phyloP scores from a whole-genome alignment of 2,888 invertebrate species.

The Cataglyphis cursor region DNA sequence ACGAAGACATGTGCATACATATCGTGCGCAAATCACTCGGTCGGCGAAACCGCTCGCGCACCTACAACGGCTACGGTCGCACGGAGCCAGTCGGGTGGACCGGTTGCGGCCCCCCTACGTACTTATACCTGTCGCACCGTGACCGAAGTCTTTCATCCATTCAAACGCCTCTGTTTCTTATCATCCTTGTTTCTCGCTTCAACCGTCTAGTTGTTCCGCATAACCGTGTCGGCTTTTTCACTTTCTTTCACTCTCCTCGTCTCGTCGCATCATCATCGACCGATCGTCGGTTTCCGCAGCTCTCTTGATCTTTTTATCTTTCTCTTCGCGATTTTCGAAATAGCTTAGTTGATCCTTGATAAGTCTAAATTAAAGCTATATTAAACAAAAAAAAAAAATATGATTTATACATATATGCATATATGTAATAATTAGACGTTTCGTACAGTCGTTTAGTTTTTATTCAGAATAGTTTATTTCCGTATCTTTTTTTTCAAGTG shows the following conservation, averaged over 20 bases:
- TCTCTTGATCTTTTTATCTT: neutral
- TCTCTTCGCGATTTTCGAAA: neutral
- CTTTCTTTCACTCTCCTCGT: conserved; percentile 68
- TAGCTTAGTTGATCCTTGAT: neutral
- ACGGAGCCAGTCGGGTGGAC: conserved; percentile 16
- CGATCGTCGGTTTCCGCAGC: conserved; percentile 12
- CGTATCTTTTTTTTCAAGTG: neutral
- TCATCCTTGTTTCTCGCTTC: conserved; percentile 33
- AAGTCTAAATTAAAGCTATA: neutral
- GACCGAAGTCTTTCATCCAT: conserved; percentile 72
- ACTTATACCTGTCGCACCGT: conserved; percentile 66
- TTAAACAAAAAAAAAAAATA: neutral
- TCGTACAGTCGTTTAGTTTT: too few relatives aligned
- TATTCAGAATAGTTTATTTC: too few relatives aligned
- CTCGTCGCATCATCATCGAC: conserved; percentile 13
- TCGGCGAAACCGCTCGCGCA: conserved; percentile 6
- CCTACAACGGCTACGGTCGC: conserved; percentile 24
- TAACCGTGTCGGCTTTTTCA: conserved; percentile 63
- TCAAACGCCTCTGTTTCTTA: conserved; percentile 63
- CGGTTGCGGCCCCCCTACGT: conserved; percentile 38
- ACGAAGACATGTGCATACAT: conserved; percentile 25
- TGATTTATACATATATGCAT: neutral
- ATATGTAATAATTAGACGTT: too few relatives aligned
- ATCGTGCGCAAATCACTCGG: conserved; percentile 13
- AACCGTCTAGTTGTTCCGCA: conserved; percentile 3